phyloP scores from a whole-genome alignment of 2,888 invertebrate species.

The Watsonalla binaria region DNA sequence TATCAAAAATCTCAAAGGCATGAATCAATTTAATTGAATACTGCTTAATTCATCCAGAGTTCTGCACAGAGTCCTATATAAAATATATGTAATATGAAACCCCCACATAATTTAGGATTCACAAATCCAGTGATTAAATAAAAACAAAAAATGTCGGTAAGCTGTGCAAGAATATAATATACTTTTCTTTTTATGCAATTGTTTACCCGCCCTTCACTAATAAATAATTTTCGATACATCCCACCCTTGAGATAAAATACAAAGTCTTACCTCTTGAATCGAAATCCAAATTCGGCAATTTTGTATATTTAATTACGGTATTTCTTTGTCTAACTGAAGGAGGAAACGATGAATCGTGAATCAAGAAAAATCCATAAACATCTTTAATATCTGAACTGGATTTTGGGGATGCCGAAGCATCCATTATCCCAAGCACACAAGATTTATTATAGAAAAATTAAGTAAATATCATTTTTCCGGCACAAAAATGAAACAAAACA shows the following conservation, averaged over 20 bases:
- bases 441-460: conserved; percentile 22
- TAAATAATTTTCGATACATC: neutral
- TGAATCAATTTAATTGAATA: too few relatives aligned
- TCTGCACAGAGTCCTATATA: too few relatives aligned
- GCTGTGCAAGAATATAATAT: neutral
- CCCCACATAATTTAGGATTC: too few relatives aligned
- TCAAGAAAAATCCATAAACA: conserved; percentile 41
- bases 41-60: too few relatives aligned
- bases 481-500: conserved; percentile 4
- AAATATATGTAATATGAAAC: too few relatives aligned
- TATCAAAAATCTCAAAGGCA: too few relatives aligned
- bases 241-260: neutral
- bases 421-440: conserved; percentile 43
- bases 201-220: too few relatives aligned
- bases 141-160: too few relatives aligned
- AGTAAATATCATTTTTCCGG: conserved; percentile 15
- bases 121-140: too few relatives aligned
- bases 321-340: conserved; percentile 37
- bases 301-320: conserved; percentile 61
- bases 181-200: neutral
- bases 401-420: conserved; percentile 56
- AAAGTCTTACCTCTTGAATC: conserved; percentile 45
- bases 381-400: conserved; percentile 39
- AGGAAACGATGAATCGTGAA: conserved; percentile 39
- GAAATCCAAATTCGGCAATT: conserved; percentile 56